These are phyloP conservation scores for Drosophila eohydei DNA, from an alignment of 2,888 invertebrate species.

Conservation along the genomic window DNA sequence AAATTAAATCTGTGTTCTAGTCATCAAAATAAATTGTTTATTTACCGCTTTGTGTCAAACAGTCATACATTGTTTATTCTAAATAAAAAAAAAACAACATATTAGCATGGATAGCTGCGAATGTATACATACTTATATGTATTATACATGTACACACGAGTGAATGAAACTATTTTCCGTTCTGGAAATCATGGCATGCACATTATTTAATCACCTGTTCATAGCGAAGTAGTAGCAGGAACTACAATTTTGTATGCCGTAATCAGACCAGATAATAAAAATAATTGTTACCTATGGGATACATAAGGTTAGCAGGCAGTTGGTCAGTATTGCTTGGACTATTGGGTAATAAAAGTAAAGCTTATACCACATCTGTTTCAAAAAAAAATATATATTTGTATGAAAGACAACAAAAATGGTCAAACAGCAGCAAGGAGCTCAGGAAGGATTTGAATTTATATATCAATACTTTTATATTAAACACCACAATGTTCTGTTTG, in stretches of 20 bases:
- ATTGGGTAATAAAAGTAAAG: not conserved
- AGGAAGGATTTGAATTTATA: not conserved
- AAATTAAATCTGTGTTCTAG: not conserved
- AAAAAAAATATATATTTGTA: not conserved
- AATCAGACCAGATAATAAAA: not conserved
- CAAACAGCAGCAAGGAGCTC: not conserved
- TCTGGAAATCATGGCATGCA: not conserved
- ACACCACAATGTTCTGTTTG: not conserved
- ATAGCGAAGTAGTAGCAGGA: not conserved
- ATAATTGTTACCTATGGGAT: conserved; percentile 5
- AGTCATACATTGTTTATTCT: not conserved
- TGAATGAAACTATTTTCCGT: not conserved
- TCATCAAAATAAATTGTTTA: not conserved
- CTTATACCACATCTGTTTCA: not conserved
- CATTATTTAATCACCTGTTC: not conserved
- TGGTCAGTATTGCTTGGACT: not conserved
- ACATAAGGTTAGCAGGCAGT: not conserved
- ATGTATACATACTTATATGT: not conserved
- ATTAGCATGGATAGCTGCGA: not conserved
- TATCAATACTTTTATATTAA: not conserved
- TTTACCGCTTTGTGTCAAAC: not conserved
- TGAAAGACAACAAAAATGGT: not conserved
- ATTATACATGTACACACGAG: not conserved
- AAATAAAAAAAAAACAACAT: not conserved
- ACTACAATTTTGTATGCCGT: not conserved